A percentile compares a stretch with the other conserved stretches of the same genome.
phyloP scores from a whole-genome alignment of 2,797 vertebrate species.

The Pseudotriccus pelzelni region DNA sequence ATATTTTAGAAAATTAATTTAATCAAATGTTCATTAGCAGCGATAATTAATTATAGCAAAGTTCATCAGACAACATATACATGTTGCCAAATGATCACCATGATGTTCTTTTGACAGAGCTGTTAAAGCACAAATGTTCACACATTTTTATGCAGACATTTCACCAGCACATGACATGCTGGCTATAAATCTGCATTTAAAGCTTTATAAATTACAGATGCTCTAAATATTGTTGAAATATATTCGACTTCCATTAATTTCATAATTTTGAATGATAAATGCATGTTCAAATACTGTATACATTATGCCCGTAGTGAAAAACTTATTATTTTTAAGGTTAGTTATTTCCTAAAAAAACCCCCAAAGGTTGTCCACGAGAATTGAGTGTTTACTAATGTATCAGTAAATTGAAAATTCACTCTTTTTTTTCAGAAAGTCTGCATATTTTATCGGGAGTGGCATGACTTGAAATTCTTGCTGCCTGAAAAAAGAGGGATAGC shows the following conservation, averaged over 20 bases:
- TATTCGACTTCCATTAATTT: not conserved
- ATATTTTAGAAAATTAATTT: constrained; percentile 76
- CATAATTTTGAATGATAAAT: not conserved
- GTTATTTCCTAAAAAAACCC: not conserved
- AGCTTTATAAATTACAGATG: constrained; percentile 40
- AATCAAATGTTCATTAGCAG: constrained; percentile 74
- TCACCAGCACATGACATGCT: constrained; percentile 11
- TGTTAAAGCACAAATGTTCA: constrained; percentile 69
- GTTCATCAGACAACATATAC: constrained; percentile 69
- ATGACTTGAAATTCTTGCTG: not conserved
- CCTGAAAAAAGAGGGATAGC: not conserved
- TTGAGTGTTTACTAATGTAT: not conserved
- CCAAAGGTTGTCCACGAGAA: not conserved
- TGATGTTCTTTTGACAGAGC: constrained; percentile 73
- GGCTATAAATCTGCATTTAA: constrained; percentile 61
- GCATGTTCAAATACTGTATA: not conserved
- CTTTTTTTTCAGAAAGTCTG: not conserved
- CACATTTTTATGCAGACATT: constrained; percentile 51
- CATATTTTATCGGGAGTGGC: not conserved
- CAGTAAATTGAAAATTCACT: constrained; percentile 6
- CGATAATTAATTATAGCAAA: constrained; percentile 70
- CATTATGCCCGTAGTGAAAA: not conserved
- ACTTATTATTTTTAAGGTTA: not conserved
- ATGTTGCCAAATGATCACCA: constrained; percentile 56
- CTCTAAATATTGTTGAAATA: not conserved